These are phyloP conservation scores for Luffia ferchaultella DNA, from an alignment of 2,888 invertebrate genomes.

Conservation along the genomic window DNA sequence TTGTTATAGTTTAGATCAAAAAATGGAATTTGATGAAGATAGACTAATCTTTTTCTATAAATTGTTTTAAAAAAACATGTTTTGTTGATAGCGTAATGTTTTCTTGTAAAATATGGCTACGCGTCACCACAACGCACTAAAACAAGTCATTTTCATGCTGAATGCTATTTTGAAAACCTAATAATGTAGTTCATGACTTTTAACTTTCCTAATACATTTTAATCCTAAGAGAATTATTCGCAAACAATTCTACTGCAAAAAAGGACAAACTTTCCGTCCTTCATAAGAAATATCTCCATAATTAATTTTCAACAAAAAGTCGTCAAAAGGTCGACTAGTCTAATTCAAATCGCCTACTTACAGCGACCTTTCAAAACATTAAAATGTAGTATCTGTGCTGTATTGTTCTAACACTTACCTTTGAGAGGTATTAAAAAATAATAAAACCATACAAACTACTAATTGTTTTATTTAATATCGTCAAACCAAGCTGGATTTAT, in stretches of 20 bases:
- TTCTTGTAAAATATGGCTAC: background rate
- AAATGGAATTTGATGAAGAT: background rate
- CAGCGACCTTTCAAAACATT: background rate
- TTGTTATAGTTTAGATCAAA: background rate
- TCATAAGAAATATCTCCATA: too few relatives aligned
- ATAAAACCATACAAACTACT: constrained; percentile 23
- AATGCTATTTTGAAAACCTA: background rate
- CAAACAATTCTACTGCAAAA: constrained; percentile 13
- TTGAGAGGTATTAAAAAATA: constrained; percentile 58
- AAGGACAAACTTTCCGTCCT: constrained; percentile 54
- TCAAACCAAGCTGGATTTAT: too few relatives aligned
- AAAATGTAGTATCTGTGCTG: constrained; percentile 3
- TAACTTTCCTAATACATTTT: background rate
- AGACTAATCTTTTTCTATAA: background rate
- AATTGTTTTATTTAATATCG: background rate
- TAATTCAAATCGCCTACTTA: too few relatives aligned
- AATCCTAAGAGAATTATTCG: background rate
- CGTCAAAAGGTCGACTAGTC: too few relatives aligned
- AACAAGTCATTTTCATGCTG: background rate
- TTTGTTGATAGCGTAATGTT: background rate
- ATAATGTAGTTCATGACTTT: background rate
- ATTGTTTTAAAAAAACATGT: background rate
- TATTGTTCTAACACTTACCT: constrained; percentile 28
- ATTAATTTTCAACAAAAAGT: too few relatives aligned
- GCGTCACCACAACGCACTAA: background rate